Percentiles rank a stretch among this genome's conserved stretches.
Evolutionary conservation across 2,888 invertebrate genomes (phyloP).

Genomic region (Chymomyza procnemis): DNA sequence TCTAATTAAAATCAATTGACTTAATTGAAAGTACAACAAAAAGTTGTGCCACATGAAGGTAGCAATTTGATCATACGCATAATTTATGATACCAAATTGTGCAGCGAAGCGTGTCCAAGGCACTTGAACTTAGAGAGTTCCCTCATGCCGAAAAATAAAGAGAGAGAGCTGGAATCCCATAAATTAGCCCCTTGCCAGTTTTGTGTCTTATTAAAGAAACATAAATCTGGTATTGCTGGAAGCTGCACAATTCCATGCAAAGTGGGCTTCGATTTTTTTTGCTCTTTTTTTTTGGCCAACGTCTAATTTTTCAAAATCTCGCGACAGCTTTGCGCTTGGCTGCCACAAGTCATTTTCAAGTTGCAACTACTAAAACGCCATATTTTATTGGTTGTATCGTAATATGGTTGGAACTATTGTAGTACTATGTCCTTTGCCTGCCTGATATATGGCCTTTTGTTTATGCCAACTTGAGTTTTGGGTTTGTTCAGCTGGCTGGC

Average conservation of each 20-base stretch:
- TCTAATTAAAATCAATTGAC: conserved; percentile 73
- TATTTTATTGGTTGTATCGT: conserved; percentile 61
- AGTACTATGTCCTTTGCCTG: conserved; percentile 43
- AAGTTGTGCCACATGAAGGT: conserved; percentile 57
- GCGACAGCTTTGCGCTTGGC: conserved; percentile 62
- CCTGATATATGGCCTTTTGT: conserved; percentile 53
- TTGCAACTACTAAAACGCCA: conserved; percentile 52
- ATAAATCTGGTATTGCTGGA: conserved; percentile 53
- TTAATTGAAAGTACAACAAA: conserved; percentile 68
- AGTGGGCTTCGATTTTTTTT: too few species aligned
- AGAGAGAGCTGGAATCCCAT: conserved; percentile 20
- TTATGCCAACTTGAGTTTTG: conserved; percentile 3
- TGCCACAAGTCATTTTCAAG: conserved; percentile 36
- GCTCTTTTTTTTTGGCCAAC: conserved; percentile 44
- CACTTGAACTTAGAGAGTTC: conserved; percentile 12
- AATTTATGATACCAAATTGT: conserved; percentile 19
- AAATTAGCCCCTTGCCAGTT: conserved; percentile 58
- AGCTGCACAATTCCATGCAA: neutral
- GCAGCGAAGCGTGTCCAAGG: neutral
- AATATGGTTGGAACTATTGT: conserved; percentile 24
- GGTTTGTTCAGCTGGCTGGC: neutral
- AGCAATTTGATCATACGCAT: conserved; percentile 69
- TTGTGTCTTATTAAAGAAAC: conserved; percentile 62
- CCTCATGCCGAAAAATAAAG: neutral
- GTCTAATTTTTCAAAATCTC: conserved; percentile 64